Base-by-base conservation (phyloP, 2,113 vertebrate genomes). In the Trichomycterus rosablanca region DNA sequence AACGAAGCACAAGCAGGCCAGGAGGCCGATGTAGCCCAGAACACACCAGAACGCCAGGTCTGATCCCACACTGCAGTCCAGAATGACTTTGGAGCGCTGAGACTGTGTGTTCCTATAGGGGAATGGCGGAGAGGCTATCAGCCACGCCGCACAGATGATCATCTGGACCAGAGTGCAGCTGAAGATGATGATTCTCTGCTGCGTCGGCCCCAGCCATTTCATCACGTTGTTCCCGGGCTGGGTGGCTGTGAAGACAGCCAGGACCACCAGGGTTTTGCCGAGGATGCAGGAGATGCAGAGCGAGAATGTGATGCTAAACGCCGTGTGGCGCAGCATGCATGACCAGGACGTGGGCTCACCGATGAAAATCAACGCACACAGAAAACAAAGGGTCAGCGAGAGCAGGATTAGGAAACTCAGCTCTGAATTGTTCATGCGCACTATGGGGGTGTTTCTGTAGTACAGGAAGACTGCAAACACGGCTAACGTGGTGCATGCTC, bases 231-330 rank as follows among this genome's bases (percentile, higher is more conserved):
- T 67, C 12, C 81, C 81, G 22, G 82, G 84, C 23, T 55, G 72
- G 45, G 81, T 74, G 37, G 81, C 75, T 28, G 74, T 80, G 51
- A 84, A 86, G 10, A 75, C 84, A 35, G 78, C 68, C 51, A 83
- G 43, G 18, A 86, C 84, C 34, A 86, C 81, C 40, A 84, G 48
- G 3, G 82, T 86, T 63, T 84, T 84, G 4, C 78, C 81, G 19
- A 86, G 68, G 37, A 86, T 75, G 59, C 81, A 86, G 28, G 84
- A 86, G 58, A 84, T 80, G 34, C 78, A 82, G 23, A 83, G 68
- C 15, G 77, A 77, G 65, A 86, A 86, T 11, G 76, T 40, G 20
- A 39, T 40, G 35, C 53, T 40, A 12, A 55, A 55, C 9, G 34
- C 35, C 12, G 78, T 81, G 67, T 83, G 82, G 9, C 82, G 79